Evolutionary conservation across 2,888 invertebrate species (phyloP), one percentile per base, ranked within the genome.

Genomic region (Oligia latruncula): DNA sequence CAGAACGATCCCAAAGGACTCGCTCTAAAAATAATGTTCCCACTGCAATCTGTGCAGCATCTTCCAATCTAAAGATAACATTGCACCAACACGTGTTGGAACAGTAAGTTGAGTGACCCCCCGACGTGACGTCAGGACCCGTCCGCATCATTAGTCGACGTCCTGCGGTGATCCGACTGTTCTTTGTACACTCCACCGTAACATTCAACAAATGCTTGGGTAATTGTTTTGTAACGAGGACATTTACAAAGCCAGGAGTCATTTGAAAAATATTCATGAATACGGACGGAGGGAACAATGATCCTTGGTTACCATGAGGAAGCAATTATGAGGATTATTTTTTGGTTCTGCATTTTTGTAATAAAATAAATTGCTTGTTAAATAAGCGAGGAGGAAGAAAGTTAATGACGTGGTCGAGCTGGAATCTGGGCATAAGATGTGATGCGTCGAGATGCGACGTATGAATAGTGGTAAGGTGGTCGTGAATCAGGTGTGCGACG

Each of bases 91-190:
- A 92, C 93, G 93, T 94, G 94, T 90, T 91, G 83, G 90, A 87
- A 88, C 87, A 89, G 88, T 85, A 89, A 92, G 94, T 93, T 93
- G 90, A 92, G 85, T 94, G 94, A 93, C 95, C 95, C 92, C 89
- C 90, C 85, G 78, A 81, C 76, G 88, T 89, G 91, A 90, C 88
- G 90, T 92, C 92, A 91, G 91, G 91, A 92, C 88, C 86, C 87
- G 87, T 85, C 86, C 78, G 89, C 90, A 91, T 92, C 92, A 93
- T 95, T 94, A 93, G 90, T 90, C 88, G 92, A 92, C 93, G 91
- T 94, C 95, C 95, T 93, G 93, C 90, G 87, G 94, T 89, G 93
- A 90, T 88, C 78, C 78, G 85, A 77, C 89, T 83, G 87, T 90
- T 91, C 87, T 91, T 91, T 91, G 87, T 91, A 84, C 89, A 90